A percentile compares a stretch with the other conserved stretches of the same genome.
Conservation (phyloP, 2,888 invertebrate genomes). For the Platycheirus albimanus region DNA sequence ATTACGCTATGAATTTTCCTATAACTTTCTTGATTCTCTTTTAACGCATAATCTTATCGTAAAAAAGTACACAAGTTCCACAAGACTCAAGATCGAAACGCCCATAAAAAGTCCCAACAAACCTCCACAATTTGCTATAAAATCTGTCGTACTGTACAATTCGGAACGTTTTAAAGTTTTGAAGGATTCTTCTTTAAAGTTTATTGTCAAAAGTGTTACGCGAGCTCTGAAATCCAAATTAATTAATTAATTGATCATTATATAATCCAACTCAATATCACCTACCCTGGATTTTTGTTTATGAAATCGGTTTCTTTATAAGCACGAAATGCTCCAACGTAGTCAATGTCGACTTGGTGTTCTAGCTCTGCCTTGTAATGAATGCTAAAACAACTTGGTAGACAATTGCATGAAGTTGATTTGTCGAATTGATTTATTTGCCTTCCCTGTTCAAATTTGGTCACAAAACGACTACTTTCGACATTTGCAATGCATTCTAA, state of each 20-base stretch:
- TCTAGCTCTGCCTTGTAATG: not conserved
- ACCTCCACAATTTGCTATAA: constrained; percentile 88
- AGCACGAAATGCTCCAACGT: not conserved
- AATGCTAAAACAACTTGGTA: not conserved
- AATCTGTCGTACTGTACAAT: constrained; percentile 87
- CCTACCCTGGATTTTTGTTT: not conserved
- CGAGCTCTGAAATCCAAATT: not conserved
- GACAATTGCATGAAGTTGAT: not conserved
- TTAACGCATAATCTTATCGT: constrained; percentile 75
- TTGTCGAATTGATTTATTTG: not conserved
- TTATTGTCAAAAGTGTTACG: constrained; percentile 84
- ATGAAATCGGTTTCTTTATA: not conserved
- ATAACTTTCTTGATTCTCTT: not conserved
- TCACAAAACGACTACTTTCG: not conserved
- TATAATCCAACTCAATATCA: no score
- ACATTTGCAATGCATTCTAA: not conserved
- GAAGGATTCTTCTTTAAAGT: constrained; percentile 89
- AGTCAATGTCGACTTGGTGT: not conserved
- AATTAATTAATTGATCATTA: not conserved
- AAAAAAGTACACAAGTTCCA: constrained; percentile 84
- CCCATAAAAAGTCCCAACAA: constrained; percentile 84
- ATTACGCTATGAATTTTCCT: not conserved
- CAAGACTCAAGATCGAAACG: constrained; percentile 81
- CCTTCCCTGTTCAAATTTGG: not conserved
- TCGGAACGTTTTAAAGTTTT: constrained; percentile 87